Evolutionary conservation across 2,113 vertebrate genomes (phyloP).

Genomic region (Oxyura jamaicensis): DNA sequence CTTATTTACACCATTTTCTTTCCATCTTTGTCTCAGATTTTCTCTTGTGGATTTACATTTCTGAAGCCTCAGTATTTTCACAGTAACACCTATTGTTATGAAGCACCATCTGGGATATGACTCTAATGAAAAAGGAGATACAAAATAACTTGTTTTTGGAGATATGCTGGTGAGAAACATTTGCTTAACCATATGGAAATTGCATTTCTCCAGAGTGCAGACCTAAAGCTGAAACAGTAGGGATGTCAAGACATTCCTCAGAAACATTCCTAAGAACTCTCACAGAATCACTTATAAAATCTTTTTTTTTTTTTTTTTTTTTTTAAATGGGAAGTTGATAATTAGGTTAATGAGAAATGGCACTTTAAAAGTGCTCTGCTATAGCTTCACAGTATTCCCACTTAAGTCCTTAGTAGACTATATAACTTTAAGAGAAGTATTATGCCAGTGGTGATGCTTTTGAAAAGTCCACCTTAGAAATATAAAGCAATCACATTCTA

Average conservation of each 20-base stretch:
- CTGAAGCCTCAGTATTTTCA: constrained; percentile 52
- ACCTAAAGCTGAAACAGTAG: constrained; percentile 38
- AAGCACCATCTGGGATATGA: constrained; percentile 61
- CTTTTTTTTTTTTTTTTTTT: constrained; percentile 21
- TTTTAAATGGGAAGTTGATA: constrained; percentile 20
- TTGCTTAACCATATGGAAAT: constrained; percentile 67
- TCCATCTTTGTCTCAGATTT: constrained; percentile 1
- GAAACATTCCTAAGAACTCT: background rate
- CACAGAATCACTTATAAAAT: constrained; percentile 12
- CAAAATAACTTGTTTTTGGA: constrained; percentile 53
- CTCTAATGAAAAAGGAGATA: constrained; percentile 56
- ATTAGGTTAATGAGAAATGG: constrained; percentile 31
- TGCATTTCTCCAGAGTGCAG: constrained; percentile 39
- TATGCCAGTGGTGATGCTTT: background rate
- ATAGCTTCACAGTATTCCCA: background rate
- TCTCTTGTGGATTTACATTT: constrained; percentile 53
- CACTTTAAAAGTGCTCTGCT: constrained; percentile 9
- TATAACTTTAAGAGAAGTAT: background rate
- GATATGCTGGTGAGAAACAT: constrained; percentile 61
- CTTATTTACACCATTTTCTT: background rate
- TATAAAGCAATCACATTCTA: background rate
- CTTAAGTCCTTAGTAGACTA: background rate
- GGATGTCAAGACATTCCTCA: constrained; percentile 16
- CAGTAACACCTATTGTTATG: constrained; percentile 64
- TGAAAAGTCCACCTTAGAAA: background rate